Evolutionary conservation across 2,888 invertebrate genomes (phyloP).

Genomic region (Agrochola macilenta): DNA sequence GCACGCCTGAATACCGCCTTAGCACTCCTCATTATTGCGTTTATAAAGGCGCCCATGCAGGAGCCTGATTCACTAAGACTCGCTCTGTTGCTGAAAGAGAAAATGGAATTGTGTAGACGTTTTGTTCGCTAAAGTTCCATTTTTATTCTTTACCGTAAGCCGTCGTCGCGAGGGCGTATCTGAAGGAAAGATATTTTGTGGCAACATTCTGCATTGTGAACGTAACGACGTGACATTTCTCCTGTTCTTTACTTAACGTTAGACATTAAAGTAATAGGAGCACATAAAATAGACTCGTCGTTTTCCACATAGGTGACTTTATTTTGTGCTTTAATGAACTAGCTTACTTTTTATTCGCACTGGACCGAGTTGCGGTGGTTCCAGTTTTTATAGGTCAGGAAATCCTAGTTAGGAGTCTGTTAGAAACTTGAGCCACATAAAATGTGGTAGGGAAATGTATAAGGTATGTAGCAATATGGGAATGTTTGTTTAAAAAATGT

Average conservation of each 20-base stretch:
- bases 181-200: constrained; percentile 77
- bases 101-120: constrained; percentile 89
- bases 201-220: constrained; percentile 77
- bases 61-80: constrained; percentile 87
- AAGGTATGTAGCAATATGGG: constrained; percentile 24
- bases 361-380: constrained; percentile 55
- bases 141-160: constrained; percentile 79
- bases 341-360: constrained; percentile 68
- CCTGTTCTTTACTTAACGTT: constrained; percentile 72
- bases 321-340: constrained; percentile 64
- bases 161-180: constrained; percentile 72
- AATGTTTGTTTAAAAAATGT: constrained; percentile 58
- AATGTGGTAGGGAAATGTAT: constrained; percentile 51
- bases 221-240: constrained; percentile 76
- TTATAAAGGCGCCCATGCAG: constrained; percentile 89
- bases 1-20: constrained; percentile 88
- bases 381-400: constrained; percentile 69
- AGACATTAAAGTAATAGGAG: constrained; percentile 74
- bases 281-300: constrained; percentile 68
- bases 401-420: constrained; percentile 70
- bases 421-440: constrained; percentile 63
- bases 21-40: constrained; percentile 90
- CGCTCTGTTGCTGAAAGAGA: constrained; percentile 87
- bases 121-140: constrained; percentile 84
- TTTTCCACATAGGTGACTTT: constrained; percentile 65